These are phyloP conservation scores for Crotalus horridus DNA, from an alignment of 2,113 vertebrate genomes.

Conservation along the genomic window DNA sequence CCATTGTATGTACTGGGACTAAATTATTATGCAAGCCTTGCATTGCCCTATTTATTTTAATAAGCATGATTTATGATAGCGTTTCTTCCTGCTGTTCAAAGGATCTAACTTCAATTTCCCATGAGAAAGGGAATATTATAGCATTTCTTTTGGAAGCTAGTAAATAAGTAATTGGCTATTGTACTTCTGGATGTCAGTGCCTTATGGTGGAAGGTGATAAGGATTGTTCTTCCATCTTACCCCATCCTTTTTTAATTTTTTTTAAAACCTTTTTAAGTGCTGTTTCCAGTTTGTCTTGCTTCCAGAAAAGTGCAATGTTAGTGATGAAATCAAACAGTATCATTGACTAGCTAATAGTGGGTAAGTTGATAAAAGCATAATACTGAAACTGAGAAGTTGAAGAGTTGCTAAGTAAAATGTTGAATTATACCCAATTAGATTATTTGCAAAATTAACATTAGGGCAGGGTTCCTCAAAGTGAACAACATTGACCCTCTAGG, in stretches of 20 bases:
- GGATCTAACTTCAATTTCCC: slow-evolving; percentile 66
- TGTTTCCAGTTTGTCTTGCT: slow-evolving; percentile 39
- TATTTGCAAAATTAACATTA: slow-evolving; percentile 53
- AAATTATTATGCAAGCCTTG: slow-evolving; percentile 65
- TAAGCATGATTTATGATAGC: slow-evolving; percentile 60
- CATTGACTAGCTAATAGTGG: slow-evolving; percentile 48
- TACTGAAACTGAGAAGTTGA: slow-evolving; percentile 52
- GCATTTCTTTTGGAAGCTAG: slow-evolving; percentile 61
- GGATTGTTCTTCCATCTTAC: background rate
- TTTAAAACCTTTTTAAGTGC: slow-evolving; percentile 53
- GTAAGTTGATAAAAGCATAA: slow-evolving; percentile 44
- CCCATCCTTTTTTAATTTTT: background rate
- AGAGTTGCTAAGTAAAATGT: slow-evolving; percentile 40
- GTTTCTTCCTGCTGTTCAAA: slow-evolving; percentile 54
- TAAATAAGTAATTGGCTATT: slow-evolving; percentile 65
- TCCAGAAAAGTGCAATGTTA: slow-evolving; percentile 15
- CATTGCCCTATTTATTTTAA: slow-evolving; percentile 61
- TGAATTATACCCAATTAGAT: slow-evolving; percentile 50
- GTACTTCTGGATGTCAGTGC: slow-evolving; percentile 51
- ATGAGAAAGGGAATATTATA: slow-evolving; percentile 59
- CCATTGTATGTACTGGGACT: slow-evolving; percentile 57
- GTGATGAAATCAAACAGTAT: slow-evolving; percentile 51
- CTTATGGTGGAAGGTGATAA: slow-evolving; percentile 47
- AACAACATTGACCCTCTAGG: background rate
- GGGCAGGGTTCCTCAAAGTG: background rate